A percentile compares a stretch with the other conserved stretches of the same genome.
Conservation (phyloP, 2,797 vertebrate genomes). For the Petrocephalus schoutedeni region DNA sequence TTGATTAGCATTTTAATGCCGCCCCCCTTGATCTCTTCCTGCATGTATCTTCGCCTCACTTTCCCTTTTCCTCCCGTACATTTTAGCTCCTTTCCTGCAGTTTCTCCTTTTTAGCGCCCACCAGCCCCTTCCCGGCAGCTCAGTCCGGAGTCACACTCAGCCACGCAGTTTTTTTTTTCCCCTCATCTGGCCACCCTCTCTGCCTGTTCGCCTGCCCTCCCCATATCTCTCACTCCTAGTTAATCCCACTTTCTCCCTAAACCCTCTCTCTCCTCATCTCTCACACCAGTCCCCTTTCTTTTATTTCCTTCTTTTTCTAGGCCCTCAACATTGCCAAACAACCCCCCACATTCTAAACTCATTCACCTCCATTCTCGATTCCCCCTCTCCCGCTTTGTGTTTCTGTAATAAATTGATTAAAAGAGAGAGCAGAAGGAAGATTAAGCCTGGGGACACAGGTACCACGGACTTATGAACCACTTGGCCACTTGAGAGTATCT, state of each 20-base stretch:
- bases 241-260: slow-evolving; percentile 53
- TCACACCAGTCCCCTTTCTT: slow-evolving; percentile 36
- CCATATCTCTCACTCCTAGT: slow-evolving; percentile 38
- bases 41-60: slow-evolving; percentile 32
- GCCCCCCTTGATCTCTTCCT: slow-evolving; percentile 54
- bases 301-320: slow-evolving; percentile 1
- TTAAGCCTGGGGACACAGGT: slow-evolving; percentile 5
- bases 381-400: slow-evolving; percentile 13
- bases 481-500: slow-evolving; percentile 16
- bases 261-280: slow-evolving; percentile 35
- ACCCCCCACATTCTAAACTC: slow-evolving; percentile 18
- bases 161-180: slow-evolving; percentile 2
- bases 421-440: neutral
- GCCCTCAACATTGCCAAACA: slow-evolving; percentile 24
- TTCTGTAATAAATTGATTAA: slow-evolving; percentile 20
- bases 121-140: neutral
- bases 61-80: slow-evolving; percentile 25
- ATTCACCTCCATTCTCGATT: slow-evolving; percentile 21
- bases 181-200: slow-evolving; percentile 17
- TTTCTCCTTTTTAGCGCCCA: neutral
- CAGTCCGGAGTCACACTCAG: neutral
- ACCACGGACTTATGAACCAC: slow-evolving; percentile 18
- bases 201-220: slow-evolving; percentile 40
- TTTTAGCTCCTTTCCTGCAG: neutral
- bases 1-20: slow-evolving; percentile 73